phyloP scores from a whole-genome alignment of 2,113 vertebrate species.

The Edolisoma coerulescens region DNA sequence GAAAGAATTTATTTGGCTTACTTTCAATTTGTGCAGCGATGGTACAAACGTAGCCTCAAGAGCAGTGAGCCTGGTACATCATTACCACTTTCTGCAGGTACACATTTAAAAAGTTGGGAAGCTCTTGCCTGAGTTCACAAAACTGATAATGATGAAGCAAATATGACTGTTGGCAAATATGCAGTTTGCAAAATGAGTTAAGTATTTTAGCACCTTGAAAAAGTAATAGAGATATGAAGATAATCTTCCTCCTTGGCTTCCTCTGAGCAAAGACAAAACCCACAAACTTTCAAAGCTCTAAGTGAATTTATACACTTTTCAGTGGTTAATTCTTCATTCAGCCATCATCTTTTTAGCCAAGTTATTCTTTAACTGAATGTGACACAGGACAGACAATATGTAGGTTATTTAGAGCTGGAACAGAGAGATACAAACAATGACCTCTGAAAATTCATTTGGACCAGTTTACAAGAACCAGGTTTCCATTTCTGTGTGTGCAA shows the following conservation, averaged over 20 bases:
- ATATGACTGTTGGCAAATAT: not conserved
- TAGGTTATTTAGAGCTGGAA: not conserved
- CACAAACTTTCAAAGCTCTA: not conserved
- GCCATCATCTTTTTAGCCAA: not conserved
- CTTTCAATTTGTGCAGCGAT: not conserved
- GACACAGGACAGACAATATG: not conserved
- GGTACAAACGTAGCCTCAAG: not conserved
- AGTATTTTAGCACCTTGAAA: not conserved
- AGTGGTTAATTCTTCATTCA: not conserved
- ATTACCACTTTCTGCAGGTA: constrained; percentile 8
- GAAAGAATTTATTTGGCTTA: constrained; percentile 27
- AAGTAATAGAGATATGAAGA: not conserved
- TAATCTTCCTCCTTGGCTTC: not conserved
- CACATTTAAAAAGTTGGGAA: not conserved
- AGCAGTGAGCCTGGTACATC: not conserved
- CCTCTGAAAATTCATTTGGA: not conserved
- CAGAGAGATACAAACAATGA: not conserved
- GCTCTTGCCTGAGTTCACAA: not conserved
- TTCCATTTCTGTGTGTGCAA: not conserved
- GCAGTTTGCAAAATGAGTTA: not conserved
- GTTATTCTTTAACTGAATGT: not conserved
- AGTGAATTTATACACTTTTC: not conserved
- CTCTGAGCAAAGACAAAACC: not conserved
- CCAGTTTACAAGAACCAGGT: not conserved
- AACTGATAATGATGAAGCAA: not conserved